phyloP scores from a whole-genome alignment of 2,797 vertebrate genomes.

The Petrocephalus sullivani region DNA sequence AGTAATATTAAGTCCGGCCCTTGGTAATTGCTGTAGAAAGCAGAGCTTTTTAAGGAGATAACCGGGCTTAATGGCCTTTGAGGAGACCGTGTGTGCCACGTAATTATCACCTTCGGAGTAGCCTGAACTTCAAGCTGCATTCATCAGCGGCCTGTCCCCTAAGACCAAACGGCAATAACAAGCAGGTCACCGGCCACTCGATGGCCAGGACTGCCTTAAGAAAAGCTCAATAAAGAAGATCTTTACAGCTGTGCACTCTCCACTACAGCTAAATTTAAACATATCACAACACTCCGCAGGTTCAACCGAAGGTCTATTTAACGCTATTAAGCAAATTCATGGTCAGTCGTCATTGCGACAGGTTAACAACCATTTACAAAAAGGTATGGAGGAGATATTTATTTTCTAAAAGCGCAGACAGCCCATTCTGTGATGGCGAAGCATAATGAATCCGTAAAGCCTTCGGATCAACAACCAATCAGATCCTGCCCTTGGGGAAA shows the following conservation, averaged over 20 bases:
- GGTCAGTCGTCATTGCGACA: neutral
- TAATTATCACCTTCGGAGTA: constrained; percentile 12
- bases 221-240: neutral
- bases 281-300: neutral
- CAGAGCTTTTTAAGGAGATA: constrained; percentile 6
- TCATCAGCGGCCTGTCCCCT: neutral
- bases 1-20: constrained; percentile 7
- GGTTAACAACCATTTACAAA: neutral
- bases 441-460: neutral
- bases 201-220: neutral
- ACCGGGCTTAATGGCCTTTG: constrained; percentile 16
- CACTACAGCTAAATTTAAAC: neutral
- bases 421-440: neutral
- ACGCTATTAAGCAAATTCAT: neutral
- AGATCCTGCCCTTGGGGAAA: neutral
- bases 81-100: neutral
- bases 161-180: neutral
- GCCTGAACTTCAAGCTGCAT: neutral
- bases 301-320: neutral
- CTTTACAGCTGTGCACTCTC: neutral
- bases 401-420: neutral
- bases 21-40: constrained; percentile 19
- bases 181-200: neutral
- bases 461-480: neutral
- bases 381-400: neutral